Conservation (phyloP, 2,113 vertebrate species). For the Phalacrocorax brasilianus region DNA sequence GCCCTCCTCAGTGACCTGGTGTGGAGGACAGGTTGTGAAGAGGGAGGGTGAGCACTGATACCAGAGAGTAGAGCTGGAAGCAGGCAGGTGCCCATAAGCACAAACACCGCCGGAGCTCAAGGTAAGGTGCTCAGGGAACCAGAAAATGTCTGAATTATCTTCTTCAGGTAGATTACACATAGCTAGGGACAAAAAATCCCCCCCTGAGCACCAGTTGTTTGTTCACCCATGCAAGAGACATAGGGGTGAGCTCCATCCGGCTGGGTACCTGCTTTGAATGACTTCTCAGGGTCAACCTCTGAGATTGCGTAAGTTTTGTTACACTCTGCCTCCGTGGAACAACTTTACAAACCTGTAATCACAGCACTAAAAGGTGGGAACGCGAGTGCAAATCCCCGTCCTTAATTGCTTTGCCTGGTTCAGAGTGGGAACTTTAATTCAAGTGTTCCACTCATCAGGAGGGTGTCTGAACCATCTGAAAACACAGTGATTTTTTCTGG, state of each 20-base stretch:
- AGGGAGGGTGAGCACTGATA: background rate
- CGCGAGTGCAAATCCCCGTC: background rate
- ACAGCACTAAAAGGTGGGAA: background rate
- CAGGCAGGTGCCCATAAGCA: background rate
- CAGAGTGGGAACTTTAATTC: background rate
- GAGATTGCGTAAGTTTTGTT: background rate
- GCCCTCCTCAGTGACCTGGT: background rate
- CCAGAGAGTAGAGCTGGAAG: background rate
- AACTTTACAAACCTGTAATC: background rate
- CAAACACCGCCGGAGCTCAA: background rate
- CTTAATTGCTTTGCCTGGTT: slow-evolving; percentile 18
- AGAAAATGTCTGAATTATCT: background rate
- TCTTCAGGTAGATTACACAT: background rate
- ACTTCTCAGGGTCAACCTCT: background rate
- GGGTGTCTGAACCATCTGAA: slow-evolving; percentile 1
- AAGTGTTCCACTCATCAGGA: slow-evolving; percentile 10
- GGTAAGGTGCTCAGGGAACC: background rate
- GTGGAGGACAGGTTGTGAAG: background rate
- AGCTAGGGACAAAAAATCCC: background rate
- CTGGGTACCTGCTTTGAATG: background rate
- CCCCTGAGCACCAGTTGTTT: background rate
- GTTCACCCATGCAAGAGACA: background rate
- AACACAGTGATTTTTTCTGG: background rate
- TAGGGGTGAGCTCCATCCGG: background rate
- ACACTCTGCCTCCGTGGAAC: background rate